A percentile compares a stretch with the other conserved stretches of the same genome.
Conservation (phyloP, 2,888 invertebrate species). For the Parochlus steinenii region DNA sequence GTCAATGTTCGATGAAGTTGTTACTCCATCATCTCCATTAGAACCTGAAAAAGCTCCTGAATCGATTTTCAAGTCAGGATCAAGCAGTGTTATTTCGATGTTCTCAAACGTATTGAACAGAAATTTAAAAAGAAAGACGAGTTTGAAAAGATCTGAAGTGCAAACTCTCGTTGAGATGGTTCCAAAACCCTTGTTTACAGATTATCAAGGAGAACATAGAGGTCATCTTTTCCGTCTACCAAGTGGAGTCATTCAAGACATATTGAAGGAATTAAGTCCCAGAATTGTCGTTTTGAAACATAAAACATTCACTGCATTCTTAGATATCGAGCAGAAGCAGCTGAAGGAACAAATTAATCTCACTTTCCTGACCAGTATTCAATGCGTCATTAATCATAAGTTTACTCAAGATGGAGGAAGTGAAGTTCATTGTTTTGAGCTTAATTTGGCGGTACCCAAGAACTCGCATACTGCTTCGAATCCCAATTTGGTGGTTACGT, state of each 20-base stretch:
- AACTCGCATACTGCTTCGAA: slow-evolving; percentile 18
- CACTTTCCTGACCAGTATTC: slow-evolving; percentile 34
- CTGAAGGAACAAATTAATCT: slow-evolving; percentile 53
- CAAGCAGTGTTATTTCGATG: too few relatives aligned
- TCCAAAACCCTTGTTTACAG: slow-evolving; percentile 26
- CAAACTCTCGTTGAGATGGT: slow-evolving; percentile 27
- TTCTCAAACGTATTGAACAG: slow-evolving; percentile 24
- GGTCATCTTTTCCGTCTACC: slow-evolving; percentile 28
- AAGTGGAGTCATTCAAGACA: slow-evolving; percentile 46
- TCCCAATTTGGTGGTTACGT: slow-evolving; percentile 27
- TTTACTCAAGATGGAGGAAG: slow-evolving; percentile 29
- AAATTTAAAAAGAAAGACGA: slow-evolving; percentile 22
- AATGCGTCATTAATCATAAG: slow-evolving; percentile 29
- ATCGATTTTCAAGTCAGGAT: too few relatives aligned
- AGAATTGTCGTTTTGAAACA: slow-evolving; percentile 55
- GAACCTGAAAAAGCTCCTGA: neutral
- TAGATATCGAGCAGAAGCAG: slow-evolving; percentile 50
- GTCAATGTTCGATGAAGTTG: slow-evolving; percentile 8
- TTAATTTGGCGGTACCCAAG: slow-evolving; percentile 26
- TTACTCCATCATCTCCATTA: too few relatives aligned
- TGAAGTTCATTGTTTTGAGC: slow-evolving; percentile 29
- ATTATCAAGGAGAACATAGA: slow-evolving; percentile 1
- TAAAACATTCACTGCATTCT: slow-evolving; percentile 53
- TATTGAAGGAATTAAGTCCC: slow-evolving; percentile 59
- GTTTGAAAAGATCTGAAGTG: slow-evolving; percentile 23